Evolutionary conservation across 2,888 invertebrate genomes (phyloP), one percentile per base, ranked within the genome.

Genomic region (Tromatobia lineatoria): DNA sequence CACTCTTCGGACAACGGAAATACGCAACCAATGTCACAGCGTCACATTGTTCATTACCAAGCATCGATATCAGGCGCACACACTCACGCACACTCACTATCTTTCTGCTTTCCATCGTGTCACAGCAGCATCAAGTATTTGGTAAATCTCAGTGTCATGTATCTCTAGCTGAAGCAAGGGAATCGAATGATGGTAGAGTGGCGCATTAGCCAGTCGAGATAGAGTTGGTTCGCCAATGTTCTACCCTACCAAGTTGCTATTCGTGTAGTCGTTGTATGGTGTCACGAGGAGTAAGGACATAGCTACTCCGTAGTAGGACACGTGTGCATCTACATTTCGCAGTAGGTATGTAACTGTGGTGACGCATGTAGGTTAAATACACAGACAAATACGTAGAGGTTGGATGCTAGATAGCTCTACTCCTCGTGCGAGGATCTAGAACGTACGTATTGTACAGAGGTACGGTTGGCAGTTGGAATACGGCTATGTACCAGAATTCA

Each of bases 291-390:
- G 47, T 47, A 45, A 66, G 66, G 67, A 77, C 57, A 76, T 47
- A 52, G 74, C 47, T 57, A 4, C 34, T 77, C 42, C 38, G 70
- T 50, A 45, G 79, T 50, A 18, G 64, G 50, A 59, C 76, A 67
- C 54, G 66, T 67, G 71, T 73, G 61, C 45, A 25, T 15, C 47
- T 67, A 25, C 38, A 64, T 64, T 18, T 64, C 52, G 75, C 75
- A 50, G 74, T 74, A 57, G 57, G 82, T 82, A 79, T 79, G 82
- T 79, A 79, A 75, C 78, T 78, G 74, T 75, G 78, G 78, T 64
- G 70, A 83, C 82, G 82, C 82, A 83, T 83, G 78, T 83, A 79
- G 82, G 82, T 83, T 83, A 83, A 79, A 83, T 79, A 83, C 82
- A 83, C 82, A 83, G 78, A 70, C 82, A 79, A 79, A 79, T 79